Conservation (phyloP, 2,113 vertebrate species). For the Lepus europaeus region DNA sequence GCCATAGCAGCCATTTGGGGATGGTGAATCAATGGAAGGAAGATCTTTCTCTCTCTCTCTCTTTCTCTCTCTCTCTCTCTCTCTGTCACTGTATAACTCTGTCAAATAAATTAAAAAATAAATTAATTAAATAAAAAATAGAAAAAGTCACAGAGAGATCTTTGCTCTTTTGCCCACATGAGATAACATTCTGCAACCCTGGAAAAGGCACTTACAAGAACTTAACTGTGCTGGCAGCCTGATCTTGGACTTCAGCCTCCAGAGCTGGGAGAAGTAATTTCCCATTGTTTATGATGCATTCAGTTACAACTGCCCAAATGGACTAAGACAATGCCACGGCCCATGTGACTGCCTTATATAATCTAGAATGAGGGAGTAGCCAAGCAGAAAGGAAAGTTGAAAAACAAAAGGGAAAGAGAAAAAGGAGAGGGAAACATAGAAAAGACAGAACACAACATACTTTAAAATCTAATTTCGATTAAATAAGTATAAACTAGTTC, state of each 20-base stretch:
- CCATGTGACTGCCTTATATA: not conserved
- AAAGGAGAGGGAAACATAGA: not conserved
- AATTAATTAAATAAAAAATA: too few species aligned
- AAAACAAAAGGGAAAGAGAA: not conserved
- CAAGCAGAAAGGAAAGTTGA: not conserved
- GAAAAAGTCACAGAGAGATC: not conserved
- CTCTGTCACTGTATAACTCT: too few species aligned
- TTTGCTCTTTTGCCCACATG: too few species aligned
- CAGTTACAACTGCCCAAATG: not conserved
- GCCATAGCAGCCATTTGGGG: too few species aligned
- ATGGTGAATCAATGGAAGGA: too few species aligned
- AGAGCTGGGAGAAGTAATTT: not conserved
- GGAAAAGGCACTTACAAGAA: not conserved
- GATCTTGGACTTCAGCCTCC: not conserved
- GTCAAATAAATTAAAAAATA: too few species aligned
- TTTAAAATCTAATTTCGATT: not conserved
- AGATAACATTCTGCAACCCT: not conserved
- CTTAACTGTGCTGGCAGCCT: not conserved
- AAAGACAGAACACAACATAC: not conserved
- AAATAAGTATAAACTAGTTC: not conserved
- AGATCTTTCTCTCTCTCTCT: too few species aligned
- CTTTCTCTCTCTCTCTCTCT: too few species aligned
- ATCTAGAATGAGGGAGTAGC: not conserved
- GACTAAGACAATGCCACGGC: not conserved
- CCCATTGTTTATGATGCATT: not conserved